Conservation (phyloP, 1,140 invertebrate species). For the Tetragnatha versicolor region DNA sequence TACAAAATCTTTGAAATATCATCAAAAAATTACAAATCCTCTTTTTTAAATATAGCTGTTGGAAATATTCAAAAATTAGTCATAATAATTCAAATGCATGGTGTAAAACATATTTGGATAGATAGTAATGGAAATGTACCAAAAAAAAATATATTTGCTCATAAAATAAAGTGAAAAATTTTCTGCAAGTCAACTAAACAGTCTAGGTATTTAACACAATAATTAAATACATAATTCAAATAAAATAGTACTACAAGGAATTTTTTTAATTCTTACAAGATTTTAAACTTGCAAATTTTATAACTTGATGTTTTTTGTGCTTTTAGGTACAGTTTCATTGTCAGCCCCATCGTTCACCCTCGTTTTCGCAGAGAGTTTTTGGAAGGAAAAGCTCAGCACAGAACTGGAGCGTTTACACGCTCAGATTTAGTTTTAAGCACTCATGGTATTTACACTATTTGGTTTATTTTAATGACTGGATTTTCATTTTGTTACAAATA, state of each 20-base stretch:
- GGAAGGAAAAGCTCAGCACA: constrained; percentile 65
- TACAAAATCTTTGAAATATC: too few species aligned
- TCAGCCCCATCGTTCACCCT: constrained; percentile 71
- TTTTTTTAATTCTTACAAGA: neutral
- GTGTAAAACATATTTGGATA: neutral
- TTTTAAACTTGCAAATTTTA: neutral
- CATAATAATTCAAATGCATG: too few species aligned
- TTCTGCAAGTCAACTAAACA: too few species aligned
- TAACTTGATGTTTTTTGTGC: neutral
- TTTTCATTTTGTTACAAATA: neutral
- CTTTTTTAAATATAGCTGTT: too few species aligned
- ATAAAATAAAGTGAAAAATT: neutral
- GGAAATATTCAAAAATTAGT: too few species aligned
- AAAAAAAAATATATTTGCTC: neutral
- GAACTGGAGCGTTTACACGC: constrained; percentile 70
- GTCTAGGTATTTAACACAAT: neutral
- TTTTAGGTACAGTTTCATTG: constrained; percentile 73
- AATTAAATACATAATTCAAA: neutral
- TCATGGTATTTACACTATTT: constrained; percentile 66
- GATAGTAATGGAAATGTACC: neutral
- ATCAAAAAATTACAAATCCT: too few species aligned
- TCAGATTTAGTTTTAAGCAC: constrained; percentile 72
- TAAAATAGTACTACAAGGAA: neutral
- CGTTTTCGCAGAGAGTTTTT: constrained; percentile 71
- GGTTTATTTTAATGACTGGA: neutral